Base-by-base conservation (phyloP, 2,888 invertebrate genomes). In the Limenitis camilla region DNA sequence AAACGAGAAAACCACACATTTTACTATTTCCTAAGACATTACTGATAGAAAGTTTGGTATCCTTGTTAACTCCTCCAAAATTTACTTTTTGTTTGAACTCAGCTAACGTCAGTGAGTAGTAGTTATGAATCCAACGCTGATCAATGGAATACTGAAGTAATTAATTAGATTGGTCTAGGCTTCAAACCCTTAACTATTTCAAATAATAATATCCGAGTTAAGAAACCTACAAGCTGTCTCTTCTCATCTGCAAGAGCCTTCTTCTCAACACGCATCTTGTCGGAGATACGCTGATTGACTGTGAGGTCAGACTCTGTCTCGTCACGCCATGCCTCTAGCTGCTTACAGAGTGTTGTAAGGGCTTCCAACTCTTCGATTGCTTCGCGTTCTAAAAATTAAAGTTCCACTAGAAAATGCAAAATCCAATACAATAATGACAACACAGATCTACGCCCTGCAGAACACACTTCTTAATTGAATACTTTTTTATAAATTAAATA, bases 201-300 rank as follows among this genome's bases (percentile, higher is more conserved):
- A 1, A 19, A 19, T 19, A 19, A 33, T 32, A 19, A 49, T 41
- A 48, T 40, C 36, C n/a, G 40, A 32, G 19, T 43, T 1, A 49
- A 32, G 3, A 8, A 7, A 40, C 53, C n/a, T 46, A 90, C 91
- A 78, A 90, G 78, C 56, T 89, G 76, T 19, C 89, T 76, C 65
- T 92, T 91, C 65, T 92, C 90, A 39, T 88, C 85, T 0, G 88
- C 84, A 29, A 90, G 70, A 19, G 78, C 76, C 19, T 76, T 69
- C 66, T 90, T 91, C 64, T 91, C 90, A 7, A 81, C 78, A 40
- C 84, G 78, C 66, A 90, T 90, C 76, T 92, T 92, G 62, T 91
- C 91, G 0, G 91, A 90, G 67, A 92, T 88, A 59, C 91, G 87
- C 65, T 91, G 90, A 52, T 91, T 91, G 63, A 92, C 82, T 1